Conservation (phyloP, 1,140 invertebrate species). For the Papilio glaucus region DNA sequence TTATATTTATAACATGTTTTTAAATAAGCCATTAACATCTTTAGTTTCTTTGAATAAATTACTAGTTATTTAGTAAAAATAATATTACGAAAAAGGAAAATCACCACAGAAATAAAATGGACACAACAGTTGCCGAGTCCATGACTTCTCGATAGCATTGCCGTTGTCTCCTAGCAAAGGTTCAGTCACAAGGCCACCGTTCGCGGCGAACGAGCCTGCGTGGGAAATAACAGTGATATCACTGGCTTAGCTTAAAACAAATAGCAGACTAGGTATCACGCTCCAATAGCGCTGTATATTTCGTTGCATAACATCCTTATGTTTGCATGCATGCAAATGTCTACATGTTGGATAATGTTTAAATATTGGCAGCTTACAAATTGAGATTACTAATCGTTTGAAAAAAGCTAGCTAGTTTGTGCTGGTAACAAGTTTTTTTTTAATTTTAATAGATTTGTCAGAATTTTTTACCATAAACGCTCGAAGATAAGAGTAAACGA, state of each 20-base stretch:
- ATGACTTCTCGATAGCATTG: constrained; percentile 35
- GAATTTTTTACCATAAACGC: background rate
- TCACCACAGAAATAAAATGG: constrained; percentile 29
- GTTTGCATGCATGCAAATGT: constrained; percentile 25
- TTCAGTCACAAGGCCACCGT: constrained; percentile 37
- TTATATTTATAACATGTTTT: no score
- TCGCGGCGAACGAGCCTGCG: constrained; percentile 28
- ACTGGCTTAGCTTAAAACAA: constrained; percentile 30
- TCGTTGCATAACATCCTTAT: constrained; percentile 30
- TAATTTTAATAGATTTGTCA: background rate
- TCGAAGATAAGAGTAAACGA: constrained; percentile 55
- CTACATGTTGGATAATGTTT: background rate
- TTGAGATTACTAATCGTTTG: background rate
- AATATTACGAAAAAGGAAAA: constrained; percentile 31
- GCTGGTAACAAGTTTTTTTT: background rate
- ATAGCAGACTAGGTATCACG: constrained; percentile 24
- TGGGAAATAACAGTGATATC: constrained; percentile 36
- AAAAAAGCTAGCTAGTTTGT: no score
- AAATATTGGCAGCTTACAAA: constrained; percentile 1
- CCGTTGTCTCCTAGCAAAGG: constrained; percentile 39
- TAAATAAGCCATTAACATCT: background rate
- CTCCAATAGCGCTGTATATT: constrained; percentile 12
- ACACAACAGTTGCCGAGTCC: constrained; percentile 29
- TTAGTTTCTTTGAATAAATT: background rate
- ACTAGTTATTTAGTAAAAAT: background rate